These are phyloP conservation scores for Kuschelorhynchus macadamiae DNA, from an alignment of 2,888 invertebrate genomes.

Conservation along the genomic window DNA sequence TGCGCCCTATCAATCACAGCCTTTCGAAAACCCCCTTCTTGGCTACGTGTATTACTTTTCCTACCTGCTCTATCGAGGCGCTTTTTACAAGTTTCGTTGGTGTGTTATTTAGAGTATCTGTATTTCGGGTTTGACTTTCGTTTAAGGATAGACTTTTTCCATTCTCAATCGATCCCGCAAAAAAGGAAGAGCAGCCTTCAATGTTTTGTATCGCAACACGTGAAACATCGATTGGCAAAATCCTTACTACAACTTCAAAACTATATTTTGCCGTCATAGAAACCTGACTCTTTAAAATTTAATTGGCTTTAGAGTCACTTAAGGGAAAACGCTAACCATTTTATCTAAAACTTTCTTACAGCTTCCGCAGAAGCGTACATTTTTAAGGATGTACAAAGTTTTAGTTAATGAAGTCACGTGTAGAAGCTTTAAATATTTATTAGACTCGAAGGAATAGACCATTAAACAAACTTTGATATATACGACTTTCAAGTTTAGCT, in stretches of 20 bases:
- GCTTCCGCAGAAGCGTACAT: slow-evolving; percentile 23
- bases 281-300: slow-evolving; percentile 20
- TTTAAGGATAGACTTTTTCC: too few relatives aligned
- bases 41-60: too few relatives aligned
- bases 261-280: slow-evolving; percentile 5
- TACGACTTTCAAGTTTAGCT: too few relatives aligned
- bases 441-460: not conserved
- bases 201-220: too few relatives aligned
- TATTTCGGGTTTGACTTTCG: too few relatives aligned
- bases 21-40: too few relatives aligned
- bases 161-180: too few relatives aligned
- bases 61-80: too few relatives aligned
- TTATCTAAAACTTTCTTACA: slow-evolving; percentile 32
- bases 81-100: too few relatives aligned
- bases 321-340: slow-evolving; percentile 17
- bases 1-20: too few relatives aligned
- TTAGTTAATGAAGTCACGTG: slow-evolving; percentile 20
- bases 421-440: slow-evolving; percentile 18
- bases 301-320: slow-evolving; percentile 29
- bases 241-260: slow-evolving; percentile 4
- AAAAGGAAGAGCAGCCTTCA: too few relatives aligned
- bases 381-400: slow-evolving; percentile 28
- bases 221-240: not conserved
- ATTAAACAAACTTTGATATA: not conserved
- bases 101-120: too few relatives aligned